Evolutionary conservation across 1,140 invertebrate species (phyloP).

Genomic region (Phenacoccus solenopsis): DNA sequence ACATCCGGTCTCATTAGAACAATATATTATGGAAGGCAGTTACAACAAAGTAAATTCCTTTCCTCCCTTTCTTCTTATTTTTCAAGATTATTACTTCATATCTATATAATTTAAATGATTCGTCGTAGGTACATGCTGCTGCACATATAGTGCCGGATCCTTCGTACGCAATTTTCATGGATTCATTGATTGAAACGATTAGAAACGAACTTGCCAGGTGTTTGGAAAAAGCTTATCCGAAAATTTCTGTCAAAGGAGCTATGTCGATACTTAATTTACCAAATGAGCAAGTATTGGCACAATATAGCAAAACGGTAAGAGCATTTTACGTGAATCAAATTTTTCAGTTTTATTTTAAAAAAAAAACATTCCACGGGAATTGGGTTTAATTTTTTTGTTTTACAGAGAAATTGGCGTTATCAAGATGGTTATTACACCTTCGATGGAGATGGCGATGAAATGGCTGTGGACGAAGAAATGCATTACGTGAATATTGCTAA

Average conservation of each 20-base stretch:
- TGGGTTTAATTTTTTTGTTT: conserved; percentile 25
- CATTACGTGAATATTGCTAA: not conserved
- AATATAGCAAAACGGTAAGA: conserved; percentile 63
- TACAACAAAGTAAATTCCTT: conserved; percentile 73
- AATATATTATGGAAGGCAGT: conserved; percentile 98
- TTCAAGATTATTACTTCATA: not conserved
- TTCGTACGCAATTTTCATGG: conserved; percentile 94
- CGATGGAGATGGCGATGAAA: conserved; percentile 43
- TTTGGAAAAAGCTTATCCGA: conserved; percentile 90
- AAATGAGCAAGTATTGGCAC: conserved; percentile 56
- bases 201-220: conserved; percentile 92
- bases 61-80: not conserved
- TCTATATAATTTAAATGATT: not conserved
- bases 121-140: conserved; percentile 57
- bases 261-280: conserved; percentile 78
- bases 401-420: conserved; percentile 58
- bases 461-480: conserved; percentile 56
- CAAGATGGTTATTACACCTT: conserved; percentile 73
- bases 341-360: conserved; percentile 15
- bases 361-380: conserved; percentile 11
- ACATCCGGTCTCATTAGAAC: conserved; percentile 90
- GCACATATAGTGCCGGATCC: conserved; percentile 92
- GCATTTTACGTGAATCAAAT: conserved; percentile 15
- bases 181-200: conserved; percentile 89
- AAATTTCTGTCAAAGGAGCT: conserved; percentile 76